A percentile compares a stretch with the other conserved stretches of the same genome.
These are phyloP conservation scores for Asarcornis scutulata DNA, from an alignment of 2,113 vertebrate species.

Conservation along the genomic window DNA sequence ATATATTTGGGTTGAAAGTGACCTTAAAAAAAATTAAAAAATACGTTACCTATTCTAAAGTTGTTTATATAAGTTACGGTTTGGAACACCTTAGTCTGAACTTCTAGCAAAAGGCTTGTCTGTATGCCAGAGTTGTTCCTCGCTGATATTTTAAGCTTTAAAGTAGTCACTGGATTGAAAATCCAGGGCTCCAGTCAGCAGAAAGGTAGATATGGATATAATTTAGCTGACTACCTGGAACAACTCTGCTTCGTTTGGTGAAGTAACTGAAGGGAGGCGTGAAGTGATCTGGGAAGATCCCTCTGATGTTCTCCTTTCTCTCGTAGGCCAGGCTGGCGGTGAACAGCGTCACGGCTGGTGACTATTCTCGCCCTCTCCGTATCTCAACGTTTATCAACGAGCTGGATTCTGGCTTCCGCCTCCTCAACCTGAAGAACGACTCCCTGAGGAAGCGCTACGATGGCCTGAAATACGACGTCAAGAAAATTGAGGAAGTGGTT, in stretches of 20 bases:
- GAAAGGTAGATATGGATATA: neutral
- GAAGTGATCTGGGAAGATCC: neutral
- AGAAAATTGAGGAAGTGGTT: slow-evolving; percentile 98
- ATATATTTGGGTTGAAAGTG: neutral
- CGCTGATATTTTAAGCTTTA: neutral
- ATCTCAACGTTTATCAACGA: slow-evolving; percentile 97
- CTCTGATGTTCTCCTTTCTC: neutral
- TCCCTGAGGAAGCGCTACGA: slow-evolving; percentile 96
- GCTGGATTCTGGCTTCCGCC: slow-evolving; percentile 95
- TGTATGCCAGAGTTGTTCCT: neutral
- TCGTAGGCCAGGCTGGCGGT: slow-evolving; percentile 90
- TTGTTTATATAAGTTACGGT: neutral
- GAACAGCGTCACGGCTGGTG: slow-evolving; percentile 96
- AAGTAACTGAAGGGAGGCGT: neutral
- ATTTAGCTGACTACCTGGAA: neutral
- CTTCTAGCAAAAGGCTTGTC: neutral
- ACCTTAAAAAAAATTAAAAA: neutral
- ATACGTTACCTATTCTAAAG: no score
- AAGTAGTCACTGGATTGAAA: neutral
- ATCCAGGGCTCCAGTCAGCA: neutral
- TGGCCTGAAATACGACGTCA: slow-evolving; percentile 97
- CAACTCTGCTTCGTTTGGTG: neutral
- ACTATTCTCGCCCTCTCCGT: slow-evolving; percentile 92
- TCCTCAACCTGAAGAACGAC: slow-evolving; percentile 98
- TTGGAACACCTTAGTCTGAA: neutral